Percentiles rank a stretch among this genome's conserved stretches.
These are phyloP conservation scores for Eulemur albifrons DNA, from an alignment of 2,797 vertebrate species.

Conservation along the genomic window DNA sequence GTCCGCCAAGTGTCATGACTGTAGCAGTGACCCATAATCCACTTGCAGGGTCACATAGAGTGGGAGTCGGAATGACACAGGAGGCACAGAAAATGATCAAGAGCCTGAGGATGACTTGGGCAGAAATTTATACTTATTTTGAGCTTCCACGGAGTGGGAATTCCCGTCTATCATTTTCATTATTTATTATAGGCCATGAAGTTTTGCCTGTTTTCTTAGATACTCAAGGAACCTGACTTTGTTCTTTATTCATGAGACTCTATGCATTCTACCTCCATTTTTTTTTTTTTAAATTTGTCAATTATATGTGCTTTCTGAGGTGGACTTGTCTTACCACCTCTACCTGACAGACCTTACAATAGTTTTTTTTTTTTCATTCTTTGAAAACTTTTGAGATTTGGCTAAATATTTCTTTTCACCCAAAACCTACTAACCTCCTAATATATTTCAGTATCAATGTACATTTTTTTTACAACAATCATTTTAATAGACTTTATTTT, in stretches of 20 bases:
- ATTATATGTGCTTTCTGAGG: neutral
- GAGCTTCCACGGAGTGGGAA: neutral
- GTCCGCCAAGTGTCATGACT: neutral
- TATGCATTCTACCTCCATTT: neutral
- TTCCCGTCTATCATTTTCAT: neutral
- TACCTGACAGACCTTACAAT: neutral
- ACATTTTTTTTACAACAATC: neutral
- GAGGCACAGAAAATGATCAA: neutral
- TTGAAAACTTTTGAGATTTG: neutral
- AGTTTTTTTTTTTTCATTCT: neutral
- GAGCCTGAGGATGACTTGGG: neutral
- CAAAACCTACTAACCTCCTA: neutral
- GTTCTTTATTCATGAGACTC: neutral
- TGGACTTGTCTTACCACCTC: neutral
- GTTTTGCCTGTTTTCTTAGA: neutral
- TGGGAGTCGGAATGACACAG: neutral
- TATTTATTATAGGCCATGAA: neutral
- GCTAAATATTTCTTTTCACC: neutral
- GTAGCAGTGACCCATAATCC: neutral
- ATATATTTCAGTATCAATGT: neutral
- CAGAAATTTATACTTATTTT: neutral
- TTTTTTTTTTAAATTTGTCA: neutral
- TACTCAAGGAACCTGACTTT: neutral
- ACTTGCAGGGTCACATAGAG: neutral
- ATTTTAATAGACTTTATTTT: neutral